Evolutionary conservation across 2,797 vertebrate genomes (phyloP).

Genomic region (Sylvia borin): DNA sequence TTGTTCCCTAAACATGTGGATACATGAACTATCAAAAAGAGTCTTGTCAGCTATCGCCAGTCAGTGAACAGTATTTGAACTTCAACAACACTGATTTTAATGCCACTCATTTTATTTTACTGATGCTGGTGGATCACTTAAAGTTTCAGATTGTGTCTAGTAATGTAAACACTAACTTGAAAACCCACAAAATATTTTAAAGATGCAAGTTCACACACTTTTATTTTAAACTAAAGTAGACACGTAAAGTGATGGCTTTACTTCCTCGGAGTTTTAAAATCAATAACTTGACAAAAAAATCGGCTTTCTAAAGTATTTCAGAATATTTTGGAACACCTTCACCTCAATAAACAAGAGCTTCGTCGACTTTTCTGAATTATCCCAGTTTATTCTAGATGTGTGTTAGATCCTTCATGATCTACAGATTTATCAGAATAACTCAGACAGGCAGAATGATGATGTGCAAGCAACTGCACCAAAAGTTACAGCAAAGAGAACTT

Average conservation of each 20-base stretch:
- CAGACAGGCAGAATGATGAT: background rate
- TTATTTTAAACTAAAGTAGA: background rate
- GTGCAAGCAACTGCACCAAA: background rate
- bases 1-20: background rate
- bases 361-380: background rate
- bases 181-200: background rate
- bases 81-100: background rate
- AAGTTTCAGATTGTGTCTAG: background rate
- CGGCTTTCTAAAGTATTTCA: background rate
- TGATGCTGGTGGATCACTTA: background rate
- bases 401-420: background rate
- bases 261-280: background rate
- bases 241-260: background rate
- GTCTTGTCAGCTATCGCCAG: background rate
- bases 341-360: background rate
- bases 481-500: background rate
- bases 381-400: background rate
- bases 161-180: background rate
- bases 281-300: background rate
- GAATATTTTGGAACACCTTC: background rate
- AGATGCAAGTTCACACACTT: background rate
- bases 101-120: background rate
- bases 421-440: background rate
- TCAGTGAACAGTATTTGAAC: background rate
- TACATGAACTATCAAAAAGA: background rate